phyloP scores from a whole-genome alignment of 2,888 invertebrate genomes.

The Myathropa florea region DNA sequence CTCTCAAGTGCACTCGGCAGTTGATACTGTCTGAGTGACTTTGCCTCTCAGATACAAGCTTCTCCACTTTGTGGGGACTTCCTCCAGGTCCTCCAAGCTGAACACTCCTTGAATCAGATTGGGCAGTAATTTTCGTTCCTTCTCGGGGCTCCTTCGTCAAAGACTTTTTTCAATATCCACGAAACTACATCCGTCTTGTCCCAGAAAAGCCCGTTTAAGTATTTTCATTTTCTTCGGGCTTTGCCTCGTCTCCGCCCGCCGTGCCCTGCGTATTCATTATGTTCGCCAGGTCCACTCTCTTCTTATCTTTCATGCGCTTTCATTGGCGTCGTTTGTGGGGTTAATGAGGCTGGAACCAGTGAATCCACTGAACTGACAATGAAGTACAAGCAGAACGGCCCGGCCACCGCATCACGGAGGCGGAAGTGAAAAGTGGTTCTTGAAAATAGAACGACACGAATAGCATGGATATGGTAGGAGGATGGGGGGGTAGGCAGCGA shows the following conservation, averaged over 20 bases:
- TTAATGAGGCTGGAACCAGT: background rate
- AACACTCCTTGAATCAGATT: background rate
- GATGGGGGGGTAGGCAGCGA: too few species aligned
- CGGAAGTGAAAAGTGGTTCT: slow-evolving; percentile 36
- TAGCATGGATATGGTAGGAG: slow-evolving; percentile 9
- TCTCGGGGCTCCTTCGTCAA: background rate
- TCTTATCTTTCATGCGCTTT: background rate
- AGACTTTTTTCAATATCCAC: background rate
- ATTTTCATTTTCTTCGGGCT: slow-evolving; percentile 34
- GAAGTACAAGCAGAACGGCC: background rate
- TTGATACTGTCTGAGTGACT: background rate
- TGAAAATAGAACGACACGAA: slow-evolving; percentile 23
- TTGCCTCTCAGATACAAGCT: background rate
- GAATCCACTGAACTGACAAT: slow-evolving; percentile 37
- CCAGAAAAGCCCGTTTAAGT: slow-evolving; percentile 22
- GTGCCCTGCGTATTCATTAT: background rate
- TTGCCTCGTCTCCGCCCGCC: background rate
- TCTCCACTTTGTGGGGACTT: background rate
- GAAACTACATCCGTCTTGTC: background rate
- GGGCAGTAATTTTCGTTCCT: background rate
- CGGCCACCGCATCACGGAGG: background rate
- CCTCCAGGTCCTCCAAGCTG: background rate
- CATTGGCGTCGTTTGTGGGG: slow-evolving; percentile 8
- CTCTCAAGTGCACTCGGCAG: too few species aligned
- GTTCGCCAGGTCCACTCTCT: background rate